Evolutionary conservation across 2,888 invertebrate genomes (phyloP).

Genomic region (Nephrotoma flavescens): DNA sequence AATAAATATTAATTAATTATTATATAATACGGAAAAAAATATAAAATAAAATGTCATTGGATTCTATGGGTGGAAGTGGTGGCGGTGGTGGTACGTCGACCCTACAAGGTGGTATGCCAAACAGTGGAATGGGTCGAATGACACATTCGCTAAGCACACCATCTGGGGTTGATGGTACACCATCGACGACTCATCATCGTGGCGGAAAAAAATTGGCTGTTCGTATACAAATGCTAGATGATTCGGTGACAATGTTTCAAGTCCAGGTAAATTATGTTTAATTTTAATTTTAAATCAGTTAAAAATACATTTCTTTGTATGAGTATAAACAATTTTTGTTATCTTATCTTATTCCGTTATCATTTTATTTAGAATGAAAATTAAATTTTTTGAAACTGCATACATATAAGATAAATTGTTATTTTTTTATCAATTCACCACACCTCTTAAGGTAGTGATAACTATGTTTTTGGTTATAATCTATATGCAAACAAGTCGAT

Average conservation of each 20-base stretch:
- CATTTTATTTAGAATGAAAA: not conserved
- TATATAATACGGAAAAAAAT: not conserved
- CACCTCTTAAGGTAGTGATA: not conserved
- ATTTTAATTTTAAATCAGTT: not conserved
- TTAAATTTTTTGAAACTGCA: not conserved
- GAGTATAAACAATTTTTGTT: not conserved
- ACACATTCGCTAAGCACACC: slow-evolving; percentile 75
- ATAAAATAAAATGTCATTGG: slow-evolving; percentile 23
- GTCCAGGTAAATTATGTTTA: slow-evolving; percentile 53
- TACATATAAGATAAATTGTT: not conserved
- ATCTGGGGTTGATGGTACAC: slow-evolving; percentile 57
- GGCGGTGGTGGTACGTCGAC: slow-evolving; percentile 18
- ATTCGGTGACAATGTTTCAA: slow-evolving; percentile 80
- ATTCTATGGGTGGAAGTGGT: slow-evolving; percentile 23
- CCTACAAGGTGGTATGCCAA: slow-evolving; percentile 18
- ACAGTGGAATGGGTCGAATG: slow-evolving; percentile 43
- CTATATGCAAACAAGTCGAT: not conserved
- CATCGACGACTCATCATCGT: slow-evolving; percentile 62
- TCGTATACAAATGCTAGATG: slow-evolving; percentile 79
- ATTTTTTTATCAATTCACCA: not conserved
- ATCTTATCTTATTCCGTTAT: not conserved
- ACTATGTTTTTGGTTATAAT: not conserved
- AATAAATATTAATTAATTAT: not conserved
- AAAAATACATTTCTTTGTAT: not conserved
- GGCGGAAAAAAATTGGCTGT: slow-evolving; percentile 83